Evolutionary conservation across 2,797 vertebrate species (phyloP).

Genomic region (Decapterus maruadsi): DNA sequence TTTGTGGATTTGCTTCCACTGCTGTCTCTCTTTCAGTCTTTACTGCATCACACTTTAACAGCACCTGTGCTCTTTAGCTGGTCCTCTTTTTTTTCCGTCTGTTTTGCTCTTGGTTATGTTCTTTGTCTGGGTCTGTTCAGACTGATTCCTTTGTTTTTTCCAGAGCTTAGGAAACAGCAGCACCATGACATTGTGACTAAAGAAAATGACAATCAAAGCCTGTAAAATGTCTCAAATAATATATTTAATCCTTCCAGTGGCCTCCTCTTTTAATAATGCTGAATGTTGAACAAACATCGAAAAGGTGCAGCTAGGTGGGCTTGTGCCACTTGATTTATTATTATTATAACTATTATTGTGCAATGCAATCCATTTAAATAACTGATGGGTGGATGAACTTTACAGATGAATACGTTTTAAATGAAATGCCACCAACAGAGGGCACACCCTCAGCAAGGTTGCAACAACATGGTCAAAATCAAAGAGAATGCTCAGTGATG

Average conservation of each 20-base stretch:
- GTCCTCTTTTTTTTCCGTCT: conserved; percentile 11
- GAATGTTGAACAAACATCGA: background rate
- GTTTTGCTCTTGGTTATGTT: conserved; percentile 26
- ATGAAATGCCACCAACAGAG: background rate
- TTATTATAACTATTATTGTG: no score
- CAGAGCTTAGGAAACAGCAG: background rate
- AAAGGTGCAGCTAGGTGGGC: background rate
- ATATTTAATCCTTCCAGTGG: conserved; percentile 1
- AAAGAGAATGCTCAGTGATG: background rate
- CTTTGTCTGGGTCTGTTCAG: conserved; percentile 18
- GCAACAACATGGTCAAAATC: background rate
- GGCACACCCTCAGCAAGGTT: background rate
- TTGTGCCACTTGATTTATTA: background rate
- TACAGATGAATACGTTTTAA: background rate
- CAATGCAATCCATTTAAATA: background rate
- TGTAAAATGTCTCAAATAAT: background rate
- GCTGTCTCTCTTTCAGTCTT: conserved; percentile 20
- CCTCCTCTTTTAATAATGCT: background rate
- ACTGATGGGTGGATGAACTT: background rate
- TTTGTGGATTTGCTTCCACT: conserved; percentile 36
- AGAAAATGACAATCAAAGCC: conserved; percentile 31
- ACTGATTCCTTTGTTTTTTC: conserved; percentile 15
- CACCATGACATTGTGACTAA: conserved; percentile 3
- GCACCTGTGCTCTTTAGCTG: conserved; percentile 19
- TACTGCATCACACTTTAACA: conserved; percentile 32